phyloP scores from a whole-genome alignment of 2,797 vertebrate genomes.

The Liparis tanakae region DNA sequence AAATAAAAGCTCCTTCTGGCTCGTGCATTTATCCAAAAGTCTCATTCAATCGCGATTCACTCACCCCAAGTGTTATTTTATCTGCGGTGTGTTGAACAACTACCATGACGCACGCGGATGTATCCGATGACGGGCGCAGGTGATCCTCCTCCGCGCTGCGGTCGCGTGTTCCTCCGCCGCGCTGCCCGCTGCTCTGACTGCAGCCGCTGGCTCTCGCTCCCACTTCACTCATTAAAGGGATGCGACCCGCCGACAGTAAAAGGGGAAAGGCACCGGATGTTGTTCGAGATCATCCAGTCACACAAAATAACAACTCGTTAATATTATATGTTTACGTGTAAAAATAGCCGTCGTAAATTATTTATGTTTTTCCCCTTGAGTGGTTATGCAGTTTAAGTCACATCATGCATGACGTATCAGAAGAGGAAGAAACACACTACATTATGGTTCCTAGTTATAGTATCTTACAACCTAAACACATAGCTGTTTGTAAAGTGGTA shows the following conservation, averaged over 20 bases:
- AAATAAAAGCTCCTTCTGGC: neutral
- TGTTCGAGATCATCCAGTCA: conserved; percentile 8
- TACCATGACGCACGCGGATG: neutral
- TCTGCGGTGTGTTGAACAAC: neutral
- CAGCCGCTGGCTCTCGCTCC: conserved; percentile 24
- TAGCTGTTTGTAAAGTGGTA: neutral
- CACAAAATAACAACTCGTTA: conserved; percentile 40
- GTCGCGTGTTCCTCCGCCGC: neutral
- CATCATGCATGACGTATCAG: neutral
- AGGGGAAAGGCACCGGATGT: conserved; percentile 37
- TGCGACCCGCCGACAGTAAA: conserved; percentile 32
- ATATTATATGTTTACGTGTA: conserved; percentile 54
- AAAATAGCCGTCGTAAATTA: conserved; percentile 59
- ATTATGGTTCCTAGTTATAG: neutral
- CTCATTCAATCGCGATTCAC: neutral
- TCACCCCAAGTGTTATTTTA: conserved; percentile 27
- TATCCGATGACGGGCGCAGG: neutral
- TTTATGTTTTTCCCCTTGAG: conserved; percentile 18
- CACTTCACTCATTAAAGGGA: conserved; percentile 59
- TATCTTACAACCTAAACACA: neutral
- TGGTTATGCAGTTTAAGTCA: neutral
- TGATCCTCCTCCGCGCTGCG: neutral
- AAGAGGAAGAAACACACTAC: neutral
- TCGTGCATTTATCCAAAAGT: neutral
- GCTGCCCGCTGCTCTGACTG: conserved; percentile 35